Percentiles rank a stretch among this genome's conserved stretches.
Conservation (phyloP, 1,140 invertebrate species). For the Mycetomoellerius zeteki region DNA sequence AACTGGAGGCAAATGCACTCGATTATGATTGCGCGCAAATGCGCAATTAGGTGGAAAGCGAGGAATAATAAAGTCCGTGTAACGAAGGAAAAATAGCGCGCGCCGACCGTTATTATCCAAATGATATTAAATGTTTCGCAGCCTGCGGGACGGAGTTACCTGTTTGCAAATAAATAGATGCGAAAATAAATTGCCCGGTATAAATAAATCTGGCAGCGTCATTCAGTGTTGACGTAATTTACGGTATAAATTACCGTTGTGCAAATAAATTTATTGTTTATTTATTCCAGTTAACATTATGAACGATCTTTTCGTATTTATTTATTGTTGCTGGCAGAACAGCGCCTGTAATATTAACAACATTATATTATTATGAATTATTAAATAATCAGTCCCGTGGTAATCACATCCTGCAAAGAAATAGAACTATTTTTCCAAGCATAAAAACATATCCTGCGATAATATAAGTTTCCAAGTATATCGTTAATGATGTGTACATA, state of each 20-base stretch:
- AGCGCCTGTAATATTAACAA: not conserved
- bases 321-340: not conserved
- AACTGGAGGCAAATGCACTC: not conserved
- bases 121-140: not conserved
- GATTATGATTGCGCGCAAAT: slow-evolving; percentile 29
- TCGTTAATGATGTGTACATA: not conserved
- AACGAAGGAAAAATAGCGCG: slow-evolving; percentile 11
- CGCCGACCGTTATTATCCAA: slow-evolving; percentile 30
- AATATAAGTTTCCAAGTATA: not conserved
- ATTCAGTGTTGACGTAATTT: not conserved
- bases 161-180: slow-evolving; percentile 22
- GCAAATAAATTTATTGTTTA: slow-evolving; percentile 8
- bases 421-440: not conserved
- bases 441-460: slow-evolving; percentile 7
- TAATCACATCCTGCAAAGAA: slow-evolving; percentile 21
- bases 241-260: not conserved
- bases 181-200: slow-evolving; percentile 22
- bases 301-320: not conserved
- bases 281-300: not conserved
- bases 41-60: slow-evolving; percentile 35
- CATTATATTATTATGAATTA: not conserved
- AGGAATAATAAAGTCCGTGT: slow-evolving; percentile 21
- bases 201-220: slow-evolving; percentile 17
- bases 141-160: not conserved
- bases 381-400: slow-evolving; percentile 14